Evolutionary conservation across 2,113 vertebrate genomes (phyloP), one percentile per base, ranked within the genome.

Genomic region (Python bivittatus): DNA sequence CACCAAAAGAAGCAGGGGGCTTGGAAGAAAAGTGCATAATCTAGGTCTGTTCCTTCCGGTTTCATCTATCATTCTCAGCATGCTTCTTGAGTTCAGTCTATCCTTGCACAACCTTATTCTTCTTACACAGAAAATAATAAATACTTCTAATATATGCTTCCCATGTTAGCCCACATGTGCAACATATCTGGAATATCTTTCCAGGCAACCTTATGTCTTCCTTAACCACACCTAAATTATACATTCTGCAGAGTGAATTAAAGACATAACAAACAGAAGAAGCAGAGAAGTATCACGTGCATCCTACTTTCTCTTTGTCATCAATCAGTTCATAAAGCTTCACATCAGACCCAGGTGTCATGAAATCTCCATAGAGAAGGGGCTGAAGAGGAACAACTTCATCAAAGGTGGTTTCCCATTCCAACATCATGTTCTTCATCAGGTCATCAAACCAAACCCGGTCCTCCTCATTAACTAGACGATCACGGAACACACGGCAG

Each of bases 281-380:
- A 72, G 57, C 0, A 4, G 25, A 27, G 38, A 12, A 13, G 6
- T 22, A 86, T 91, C 91, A 54, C 61, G 2, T 11, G 0, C 0
- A 4, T 33, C 89, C 95, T 93, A 99, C 99, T 97, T 98, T 98
- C 23, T 97, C 97, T 93, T 97, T 97, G 91, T 97, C 97, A 4
- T 98, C 92, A 2, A 99, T 98, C 86, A 96, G 95, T 94, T 98
- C 95, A 68, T 99, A 99, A 48, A 97, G 52, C 95, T 98, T 99
- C 93, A 90, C 86, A 42, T 97, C 97, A 4, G 97, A 92, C 88
- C 96, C 97, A 42, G 98, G 97, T 1, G 95, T 96, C 98, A 99
- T 98, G 95, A 99, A 99, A 96, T 99, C 99, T 25, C 98, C 99
- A 27, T 97, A 99, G 1, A 99, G 96, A 95, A 99, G 96, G 44